Base-by-base conservation (phyloP, 2,797 vertebrate species). In the Coccyzus lansbergi region DNA sequence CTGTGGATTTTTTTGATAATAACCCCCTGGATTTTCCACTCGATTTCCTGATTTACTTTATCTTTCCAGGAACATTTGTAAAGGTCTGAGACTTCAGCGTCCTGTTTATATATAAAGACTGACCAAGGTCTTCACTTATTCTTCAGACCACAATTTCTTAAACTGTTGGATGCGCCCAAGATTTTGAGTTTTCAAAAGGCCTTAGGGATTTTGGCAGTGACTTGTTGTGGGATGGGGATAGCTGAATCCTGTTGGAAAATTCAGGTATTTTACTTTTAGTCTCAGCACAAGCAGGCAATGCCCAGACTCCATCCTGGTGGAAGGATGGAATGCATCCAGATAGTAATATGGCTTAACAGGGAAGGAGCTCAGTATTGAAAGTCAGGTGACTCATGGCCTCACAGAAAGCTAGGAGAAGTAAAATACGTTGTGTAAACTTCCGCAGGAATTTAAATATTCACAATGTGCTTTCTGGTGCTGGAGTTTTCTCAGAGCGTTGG, bases 21-120 rank as follows among this genome's bases (percentile, higher is more conserved):
- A 86, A 60, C 63, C 74, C 93, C n/a, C 88, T 91, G 85, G 83
- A 64, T 90, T 94, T 97, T 95, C 85, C 63, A 86, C 89, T 82
- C 92, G 85, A 42, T 93, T 94, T 95, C 93, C 77, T 89, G 62
- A 86, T 91, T 90, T 91, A 56, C 87, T 95, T 86, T 88, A 5
- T 78, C 60, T 89, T 90, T 92, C 60, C 36, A 92, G 85, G 87
- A 93, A n/a, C 15, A 34, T 44, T 14, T 20, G 3, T 7, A 38
- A 62, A 8, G 33, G 44, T 38, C 51, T 93, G 69, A 90, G 70
- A 12, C 16, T 77, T 67, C 31, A 59, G 38, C 59, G 85, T 55
- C 40, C 20, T 62, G 2, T 52, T 89, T 62, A 20, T 10, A 18
- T 12, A n/a, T 33, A 9, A 46, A 60, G 12, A 28, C 79, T 92